Percentiles rank a stretch among this genome's conserved stretches.
Evolutionary conservation across 2,113 vertebrate genomes (phyloP).

Genomic region (Myrmophylax atrothorax): DNA sequence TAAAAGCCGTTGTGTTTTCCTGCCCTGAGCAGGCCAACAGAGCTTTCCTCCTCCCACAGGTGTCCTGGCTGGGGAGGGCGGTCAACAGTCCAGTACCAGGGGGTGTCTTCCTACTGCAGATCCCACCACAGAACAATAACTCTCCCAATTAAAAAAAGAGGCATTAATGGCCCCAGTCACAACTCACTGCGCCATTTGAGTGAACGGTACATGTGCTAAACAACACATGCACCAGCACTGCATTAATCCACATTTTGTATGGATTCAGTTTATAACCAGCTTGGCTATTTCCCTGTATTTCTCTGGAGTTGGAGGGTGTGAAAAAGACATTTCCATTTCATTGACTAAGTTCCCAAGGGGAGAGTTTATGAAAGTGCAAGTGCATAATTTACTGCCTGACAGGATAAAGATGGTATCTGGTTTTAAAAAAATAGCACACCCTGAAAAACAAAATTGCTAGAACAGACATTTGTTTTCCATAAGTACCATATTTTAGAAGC

Average conservation of each 20-base stretch:
- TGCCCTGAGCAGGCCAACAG: not conserved
- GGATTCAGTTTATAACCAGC: slow-evolving; percentile 2
- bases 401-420: slow-evolving; percentile 57
- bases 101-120: not conserved
- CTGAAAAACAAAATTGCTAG: slow-evolving; percentile 60
- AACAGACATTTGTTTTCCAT: slow-evolving; percentile 58
- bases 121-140: not conserved
- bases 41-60: not conserved
- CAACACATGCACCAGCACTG: not conserved
- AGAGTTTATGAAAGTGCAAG: slow-evolving; percentile 66
- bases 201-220: not conserved
- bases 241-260: slow-evolving; percentile 5
- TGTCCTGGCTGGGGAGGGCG: not conserved
- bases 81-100: not conserved
- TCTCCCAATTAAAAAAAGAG: not conserved
- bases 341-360: slow-evolving; percentile 65
- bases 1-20: not conserved
- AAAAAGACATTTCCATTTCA: slow-evolving; percentile 70
- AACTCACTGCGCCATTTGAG: not conserved
- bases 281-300: slow-evolving; percentile 46
- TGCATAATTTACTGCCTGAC: slow-evolving; percentile 69
- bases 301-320: slow-evolving; percentile 54
- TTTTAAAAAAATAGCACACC: slow-evolving; percentile 46
- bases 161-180: not conserved
- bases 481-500: slow-evolving; percentile 62